Conservation (phyloP, 2,888 invertebrate species). For the Xestia sexstrigata region DNA sequence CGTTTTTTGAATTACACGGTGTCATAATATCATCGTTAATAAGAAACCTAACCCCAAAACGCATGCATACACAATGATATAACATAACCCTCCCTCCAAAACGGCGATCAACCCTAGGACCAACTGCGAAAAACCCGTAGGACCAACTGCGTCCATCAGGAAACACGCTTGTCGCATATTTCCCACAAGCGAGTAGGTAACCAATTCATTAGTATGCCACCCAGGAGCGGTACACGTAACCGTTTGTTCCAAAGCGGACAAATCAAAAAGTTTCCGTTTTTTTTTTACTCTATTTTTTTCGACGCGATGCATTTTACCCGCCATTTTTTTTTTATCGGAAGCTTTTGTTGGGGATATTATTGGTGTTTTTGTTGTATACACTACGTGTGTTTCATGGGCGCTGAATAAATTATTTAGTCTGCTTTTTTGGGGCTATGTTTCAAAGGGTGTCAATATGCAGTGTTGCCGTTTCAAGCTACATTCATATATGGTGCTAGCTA, state of each 20-base stretch:
- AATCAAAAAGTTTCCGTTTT: constrained; percentile 72
- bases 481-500: not conserved
- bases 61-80: not conserved
- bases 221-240: constrained; percentile 63
- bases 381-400: constrained; percentile 18
- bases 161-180: constrained; percentile 60
- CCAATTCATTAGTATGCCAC: constrained; percentile 80
- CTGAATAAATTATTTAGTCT: constrained; percentile 43
- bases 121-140: constrained; percentile 26
- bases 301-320: constrained; percentile 57
- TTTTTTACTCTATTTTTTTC: constrained; percentile 45
- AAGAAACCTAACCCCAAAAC: not conserved
- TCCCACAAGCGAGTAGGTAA: constrained; percentile 66
- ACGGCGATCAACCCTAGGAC: constrained; percentile 9
- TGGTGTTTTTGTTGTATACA: constrained; percentile 36
- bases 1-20: not conserved
- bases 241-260: constrained; percentile 65
- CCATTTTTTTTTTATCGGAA: constrained; percentile 49
- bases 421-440: constrained; percentile 27
- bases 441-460: constrained; percentile 31
- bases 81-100: constrained; percentile 1
- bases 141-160: constrained; percentile 56
- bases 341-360: constrained; percentile 47
- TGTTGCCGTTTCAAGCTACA: constrained; percentile 9
- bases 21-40: not conserved